These are phyloP conservation scores for Eupithecia exiguata DNA, from an alignment of 2,888 invertebrate species.

Conservation along the genomic window DNA sequence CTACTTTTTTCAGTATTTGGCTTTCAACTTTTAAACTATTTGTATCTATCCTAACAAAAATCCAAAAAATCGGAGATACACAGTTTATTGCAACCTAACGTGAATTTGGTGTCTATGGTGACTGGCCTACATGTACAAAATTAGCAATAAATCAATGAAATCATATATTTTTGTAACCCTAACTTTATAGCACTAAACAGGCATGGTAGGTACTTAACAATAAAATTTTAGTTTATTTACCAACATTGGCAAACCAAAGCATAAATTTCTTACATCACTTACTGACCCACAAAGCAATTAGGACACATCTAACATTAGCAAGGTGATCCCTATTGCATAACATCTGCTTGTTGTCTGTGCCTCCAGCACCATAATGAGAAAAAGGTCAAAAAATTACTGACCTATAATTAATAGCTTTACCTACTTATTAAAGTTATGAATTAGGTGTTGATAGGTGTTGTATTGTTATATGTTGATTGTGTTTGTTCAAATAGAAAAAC, in stretches of 20 bases:
- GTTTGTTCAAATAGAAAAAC: background rate
- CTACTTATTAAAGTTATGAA: background rate
- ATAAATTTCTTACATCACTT: conserved; percentile 13
- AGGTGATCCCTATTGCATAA: conserved; percentile 14
- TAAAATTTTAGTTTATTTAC: conserved; percentile 9
- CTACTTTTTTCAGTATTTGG: too few relatives aligned
- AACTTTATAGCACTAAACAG: background rate
- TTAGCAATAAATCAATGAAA: too few relatives aligned
- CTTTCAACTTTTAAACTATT: too few relatives aligned
- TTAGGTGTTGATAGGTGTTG: too few relatives aligned
- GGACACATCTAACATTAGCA: conserved; percentile 39
- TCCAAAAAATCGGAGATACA: too few relatives aligned
- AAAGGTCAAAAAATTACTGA: background rate
- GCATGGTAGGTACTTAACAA: background rate
- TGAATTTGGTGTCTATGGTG: too few relatives aligned
- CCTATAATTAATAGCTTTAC: background rate
- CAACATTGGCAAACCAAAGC: conserved; percentile 7
- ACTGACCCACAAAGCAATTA: conserved; percentile 48
- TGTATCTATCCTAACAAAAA: too few relatives aligned
- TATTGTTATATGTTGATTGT: background rate
- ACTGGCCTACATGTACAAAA: too few relatives aligned
- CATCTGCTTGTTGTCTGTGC: background rate
- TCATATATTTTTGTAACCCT: background rate
- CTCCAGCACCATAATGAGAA: background rate
- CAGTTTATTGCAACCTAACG: too few relatives aligned